Evolutionary conservation across 2,888 invertebrate species (phyloP).

Genomic region (Oegoconia quadripuncta): DNA sequence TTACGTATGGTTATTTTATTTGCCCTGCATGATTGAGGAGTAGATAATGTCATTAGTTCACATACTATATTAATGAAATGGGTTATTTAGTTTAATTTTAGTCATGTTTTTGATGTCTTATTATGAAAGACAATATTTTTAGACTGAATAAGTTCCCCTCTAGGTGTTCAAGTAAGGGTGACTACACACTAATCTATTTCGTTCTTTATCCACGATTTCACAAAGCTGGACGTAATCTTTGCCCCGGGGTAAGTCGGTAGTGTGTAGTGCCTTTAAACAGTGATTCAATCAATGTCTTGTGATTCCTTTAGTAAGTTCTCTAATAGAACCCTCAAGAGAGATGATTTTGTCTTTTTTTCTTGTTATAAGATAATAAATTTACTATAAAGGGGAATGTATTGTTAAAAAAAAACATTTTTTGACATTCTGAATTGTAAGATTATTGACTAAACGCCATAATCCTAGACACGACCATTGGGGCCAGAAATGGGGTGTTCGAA

Average conservation of each 20-base stretch:
- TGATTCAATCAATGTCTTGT: constrained; percentile 35
- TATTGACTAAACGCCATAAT: constrained; percentile 40
- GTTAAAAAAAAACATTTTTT: constrained; percentile 49
- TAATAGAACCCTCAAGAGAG: constrained; percentile 36
- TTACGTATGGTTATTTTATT: no score
- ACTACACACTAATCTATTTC: constrained; percentile 1
- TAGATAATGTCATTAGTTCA: background rate
- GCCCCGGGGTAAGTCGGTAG: no score
- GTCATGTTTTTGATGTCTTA: constrained; percentile 64
- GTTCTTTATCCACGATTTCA: background rate
- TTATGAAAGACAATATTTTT: constrained; percentile 72
- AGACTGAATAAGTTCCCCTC: constrained; percentile 49
- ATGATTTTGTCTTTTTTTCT: constrained; percentile 44
- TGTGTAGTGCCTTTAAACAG: constrained; percentile 10
- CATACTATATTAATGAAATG: constrained; percentile 36
- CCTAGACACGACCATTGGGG: constrained; percentile 59
- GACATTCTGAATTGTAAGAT: constrained; percentile 40
- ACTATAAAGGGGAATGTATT: constrained; percentile 60
- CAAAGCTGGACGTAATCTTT: no score
- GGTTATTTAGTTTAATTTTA: constrained; percentile 49
- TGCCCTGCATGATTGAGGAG: no score
- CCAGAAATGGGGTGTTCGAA: background rate
- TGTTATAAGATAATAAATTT: constrained; percentile 58
- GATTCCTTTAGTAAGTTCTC: constrained; percentile 51
- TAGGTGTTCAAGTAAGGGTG: constrained; percentile 11